Evolutionary conservation across 2,888 invertebrate genomes (phyloP), one percentile per base, ranked within the genome.

Genomic region (Lysandra bellargus): DNA sequence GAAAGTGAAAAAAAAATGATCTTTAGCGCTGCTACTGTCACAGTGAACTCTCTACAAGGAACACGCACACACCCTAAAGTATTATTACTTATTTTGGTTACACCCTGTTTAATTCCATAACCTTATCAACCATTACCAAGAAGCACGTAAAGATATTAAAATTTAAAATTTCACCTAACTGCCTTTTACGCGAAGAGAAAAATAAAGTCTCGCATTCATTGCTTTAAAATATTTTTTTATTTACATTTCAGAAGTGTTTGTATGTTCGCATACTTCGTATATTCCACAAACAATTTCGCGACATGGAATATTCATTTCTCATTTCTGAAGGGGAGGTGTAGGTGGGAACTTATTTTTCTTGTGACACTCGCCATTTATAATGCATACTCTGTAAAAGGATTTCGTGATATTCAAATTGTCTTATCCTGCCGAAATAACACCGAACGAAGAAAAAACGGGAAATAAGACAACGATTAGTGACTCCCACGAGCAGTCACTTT

Each of bases 301-400:
- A 76, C 83, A 85, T 86, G 84, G 83, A 85, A 86, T 85, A 86
- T 86, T 86, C 84, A 86, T 85, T 84, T 85, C 85, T 85, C 84
- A 85, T 86, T 83, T 85, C 84, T 80, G 57, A 30, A 17, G 49
- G 33, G 49, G 69, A 33, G 33, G 3, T 23, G 33, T 33, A 69
- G 69, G 69, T 69, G 69, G 75, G 75, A 23, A 75, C 75, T 75
- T 75, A 75, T 75, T 75, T 75, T 75, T 75, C 75, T 75, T 44
- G 75, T 75, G 75, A 75, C 75, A 23, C 75, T 49, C 74, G 1
- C 40, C 75, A 75, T 75, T 75, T 30, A 49, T 75, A 75, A 49
- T 75, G 49, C 75, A 75, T 23, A n/a, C 75, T 49, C 75, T 75
- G 44, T 75, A 23, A 75, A 49, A 75, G 44, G 44, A 44, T 75